phyloP scores from a whole-genome alignment of 2,113 vertebrate species.

The Galeopterus variegatus region DNA sequence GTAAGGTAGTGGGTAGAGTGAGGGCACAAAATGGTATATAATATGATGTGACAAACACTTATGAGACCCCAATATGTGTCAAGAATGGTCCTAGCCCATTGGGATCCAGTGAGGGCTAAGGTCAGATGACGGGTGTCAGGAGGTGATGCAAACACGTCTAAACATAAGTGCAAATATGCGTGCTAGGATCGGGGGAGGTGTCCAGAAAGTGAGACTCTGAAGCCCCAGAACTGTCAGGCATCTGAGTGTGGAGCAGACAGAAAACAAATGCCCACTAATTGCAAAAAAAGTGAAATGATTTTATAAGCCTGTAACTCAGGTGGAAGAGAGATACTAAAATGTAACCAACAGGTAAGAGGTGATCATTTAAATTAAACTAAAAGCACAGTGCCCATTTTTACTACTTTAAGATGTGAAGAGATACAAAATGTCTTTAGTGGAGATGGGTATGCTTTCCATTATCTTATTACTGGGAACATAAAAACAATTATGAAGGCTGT shows the following conservation, averaged over 20 bases:
- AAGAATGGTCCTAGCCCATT: neutral
- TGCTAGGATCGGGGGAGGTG: rapidly evolving
- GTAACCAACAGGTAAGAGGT: neutral
- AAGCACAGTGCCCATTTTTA: neutral
- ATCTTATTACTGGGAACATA: neutral
- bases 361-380: neutral
- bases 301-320: neutral
- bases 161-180: rapidly evolving
- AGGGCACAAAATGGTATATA: too few species aligned
- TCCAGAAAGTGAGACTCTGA: neutral
- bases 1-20: neutral
- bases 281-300: neutral
- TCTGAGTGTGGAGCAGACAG: neutral
- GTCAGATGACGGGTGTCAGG: neutral
- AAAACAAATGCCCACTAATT: neutral
- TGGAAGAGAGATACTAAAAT: neutral
- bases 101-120: neutral
- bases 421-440: too few species aligned
- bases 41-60: neutral
- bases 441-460: too few species aligned
- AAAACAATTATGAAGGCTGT: neutral
- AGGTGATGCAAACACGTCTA: too few species aligned
- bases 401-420: neutral
- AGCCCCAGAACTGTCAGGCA: neutral
- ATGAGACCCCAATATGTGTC: neutral